Evolutionary conservation across 2,113 vertebrate species (phyloP), one percentile per base, ranked within the genome.

Genomic region (Tricholaema leucomelas): DNA sequence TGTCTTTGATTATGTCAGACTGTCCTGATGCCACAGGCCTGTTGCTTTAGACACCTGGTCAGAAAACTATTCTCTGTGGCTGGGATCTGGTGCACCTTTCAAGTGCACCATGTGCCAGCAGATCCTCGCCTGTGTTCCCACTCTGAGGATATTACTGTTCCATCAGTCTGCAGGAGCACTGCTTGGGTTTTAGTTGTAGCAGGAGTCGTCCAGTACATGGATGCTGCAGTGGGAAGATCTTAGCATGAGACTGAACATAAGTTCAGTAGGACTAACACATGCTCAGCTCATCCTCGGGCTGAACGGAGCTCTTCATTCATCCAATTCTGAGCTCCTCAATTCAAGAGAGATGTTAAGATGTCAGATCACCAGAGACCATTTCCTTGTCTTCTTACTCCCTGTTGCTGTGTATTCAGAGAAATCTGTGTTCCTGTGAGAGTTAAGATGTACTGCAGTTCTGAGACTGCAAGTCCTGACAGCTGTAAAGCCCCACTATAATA

Each of bases 381-480:
- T 91, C 27, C 69, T 85, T 77, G 48, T 85, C 35, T 85, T 81
- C 36, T 91, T 28, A 54, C 30, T 30, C 38, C 56, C 38, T 36
- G 10, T 71, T 88, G n/a, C 60, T 74, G n/a, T 7, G 0, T 31
- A 35, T 42, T 81, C 46, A 74, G n/a, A 70, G 38, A 87, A 85
- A 77, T 52, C 9, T 24, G 12, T 40, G 21, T 12, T 87, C 44
- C 30, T 87, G 61, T 87, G 79, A 91, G 65, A 92, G n/a, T 54
- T 89, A 94, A 65, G 60, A 82, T 0, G 6, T 67, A 56, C 78
- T 91, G 40, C 23, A 77, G 67, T 71, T 42, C 67, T 48, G 67
- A 80, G 27, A 77, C 46, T 71, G 31, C 71, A 91, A 82, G 89
- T 66, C 64, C 72, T 89, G 81, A 81, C 85, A 87, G 48, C 81